phyloP scores from a whole-genome alignment of 2,113 vertebrate genomes.

The Misgurnus mizolepis region DNA sequence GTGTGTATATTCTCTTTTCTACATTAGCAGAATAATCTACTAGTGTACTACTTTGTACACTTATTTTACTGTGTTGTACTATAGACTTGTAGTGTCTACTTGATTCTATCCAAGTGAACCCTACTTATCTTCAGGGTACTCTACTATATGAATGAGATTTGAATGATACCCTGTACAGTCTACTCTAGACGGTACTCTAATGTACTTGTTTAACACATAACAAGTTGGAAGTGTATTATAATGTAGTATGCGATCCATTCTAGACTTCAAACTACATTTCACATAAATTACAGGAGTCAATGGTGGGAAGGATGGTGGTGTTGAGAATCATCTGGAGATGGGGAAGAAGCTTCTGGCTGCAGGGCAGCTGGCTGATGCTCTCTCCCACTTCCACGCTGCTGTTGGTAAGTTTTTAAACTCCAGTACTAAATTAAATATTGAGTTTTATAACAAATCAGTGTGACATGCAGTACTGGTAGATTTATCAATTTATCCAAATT shows the following conservation, averaged over 20 bases:
- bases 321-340: conserved; percentile 97
- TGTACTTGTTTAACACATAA: too few species aligned
- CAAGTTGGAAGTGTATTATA: neutral
- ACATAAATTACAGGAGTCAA: conserved; percentile 81
- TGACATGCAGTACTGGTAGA: neutral
- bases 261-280: neutral
- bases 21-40: neutral
- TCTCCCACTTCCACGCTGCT: conserved; percentile 96
- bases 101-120: too few species aligned
- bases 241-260: neutral
- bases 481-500: neutral
- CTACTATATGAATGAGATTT: too few species aligned
- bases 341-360: conserved; percentile 97
- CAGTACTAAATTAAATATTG: neutral
- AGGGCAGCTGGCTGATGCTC: conserved; percentile 93
- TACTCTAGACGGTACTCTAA: too few species aligned
- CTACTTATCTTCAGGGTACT: too few species aligned
- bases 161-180: too few species aligned
- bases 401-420: conserved; percentile 79
- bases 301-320: conserved; percentile 87
- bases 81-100: neutral
- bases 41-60: neutral
- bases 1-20: too few species aligned
- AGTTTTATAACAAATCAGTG: neutral
- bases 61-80: neutral